Evolutionary conservation across 2,888 invertebrate genomes (phyloP).

Genomic region (Sialis fuliginosa): DNA sequence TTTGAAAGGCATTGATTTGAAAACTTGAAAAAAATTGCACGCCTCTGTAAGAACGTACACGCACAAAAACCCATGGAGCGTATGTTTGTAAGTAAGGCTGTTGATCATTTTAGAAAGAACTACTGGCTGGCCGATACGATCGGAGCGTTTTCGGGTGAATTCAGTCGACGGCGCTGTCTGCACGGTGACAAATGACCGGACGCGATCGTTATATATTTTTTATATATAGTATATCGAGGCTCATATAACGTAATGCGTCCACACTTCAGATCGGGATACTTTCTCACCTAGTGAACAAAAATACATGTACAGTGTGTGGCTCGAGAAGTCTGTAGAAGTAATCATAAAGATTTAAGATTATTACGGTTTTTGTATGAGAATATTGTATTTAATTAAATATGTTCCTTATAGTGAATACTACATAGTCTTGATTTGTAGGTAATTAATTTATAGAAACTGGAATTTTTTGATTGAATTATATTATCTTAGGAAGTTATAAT

Average conservation of each 20-base stretch:
- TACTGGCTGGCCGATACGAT: background rate
- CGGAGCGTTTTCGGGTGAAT: background rate
- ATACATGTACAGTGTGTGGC: no score
- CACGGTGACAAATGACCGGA: background rate
- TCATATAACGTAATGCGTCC: background rate
- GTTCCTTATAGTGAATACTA: no score
- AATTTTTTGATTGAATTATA: no score
- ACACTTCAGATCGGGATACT: background rate
- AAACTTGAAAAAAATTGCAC: background rate
- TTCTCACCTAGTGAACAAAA: background rate
- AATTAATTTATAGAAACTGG: no score
- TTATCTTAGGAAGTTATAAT: no score
- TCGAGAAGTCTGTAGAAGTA: no score
- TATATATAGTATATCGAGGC: background rate
- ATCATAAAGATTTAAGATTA: no score
- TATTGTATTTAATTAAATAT: no score
- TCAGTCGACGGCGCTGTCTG: background rate
- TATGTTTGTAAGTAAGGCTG: background rate
- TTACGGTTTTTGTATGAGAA: no score
- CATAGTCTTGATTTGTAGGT: no score
- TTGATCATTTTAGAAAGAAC: background rate
- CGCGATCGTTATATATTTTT: background rate
- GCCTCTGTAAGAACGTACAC: background rate
- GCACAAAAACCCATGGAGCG: background rate
- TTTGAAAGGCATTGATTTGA: no score